phyloP scores from a whole-genome alignment of 2,113 vertebrate species.

The Marmota flaviventris region DNA sequence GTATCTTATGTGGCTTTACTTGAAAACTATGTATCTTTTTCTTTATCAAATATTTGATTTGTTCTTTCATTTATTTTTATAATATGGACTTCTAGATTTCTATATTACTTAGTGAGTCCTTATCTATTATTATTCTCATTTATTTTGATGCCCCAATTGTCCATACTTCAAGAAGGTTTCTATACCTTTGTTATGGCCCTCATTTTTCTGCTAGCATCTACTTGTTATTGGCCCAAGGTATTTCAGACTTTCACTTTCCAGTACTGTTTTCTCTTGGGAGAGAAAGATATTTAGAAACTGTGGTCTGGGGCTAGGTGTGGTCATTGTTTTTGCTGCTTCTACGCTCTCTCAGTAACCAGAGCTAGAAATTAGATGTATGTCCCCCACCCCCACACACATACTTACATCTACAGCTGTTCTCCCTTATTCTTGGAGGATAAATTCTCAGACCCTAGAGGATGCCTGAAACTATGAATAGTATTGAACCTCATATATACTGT shows the following conservation, averaged over 20 bases:
- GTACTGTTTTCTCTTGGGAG: not conserved
- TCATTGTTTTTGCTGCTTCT: not conserved
- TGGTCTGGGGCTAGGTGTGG: not conserved
- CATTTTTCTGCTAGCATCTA: not conserved
- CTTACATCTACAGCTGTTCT: not conserved
- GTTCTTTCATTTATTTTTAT: constrained; percentile 21
- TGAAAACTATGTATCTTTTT: not conserved
- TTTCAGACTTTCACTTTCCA: not conserved
- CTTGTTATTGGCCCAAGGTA: not conserved
- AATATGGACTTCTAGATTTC: not conserved
- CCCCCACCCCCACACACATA: not conserved
- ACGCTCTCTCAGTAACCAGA: not conserved
- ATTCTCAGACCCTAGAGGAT: not conserved
- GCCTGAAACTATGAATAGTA: not conserved
- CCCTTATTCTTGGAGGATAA: not conserved
- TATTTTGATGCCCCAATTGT: not conserved
- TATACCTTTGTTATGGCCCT: not conserved
- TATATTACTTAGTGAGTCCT: not conserved
- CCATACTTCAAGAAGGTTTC: not conserved
- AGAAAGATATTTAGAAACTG: not conserved
- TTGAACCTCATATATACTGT: too few relatives aligned
- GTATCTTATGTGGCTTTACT: not conserved
- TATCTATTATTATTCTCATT: not conserved
- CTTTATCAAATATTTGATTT: not conserved
- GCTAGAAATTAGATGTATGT: not conserved